Percentiles rank a stretch among this genome's conserved stretches.
Conservation (phyloP, 2,113 vertebrate species). For the Podilymbus podiceps region DNA sequence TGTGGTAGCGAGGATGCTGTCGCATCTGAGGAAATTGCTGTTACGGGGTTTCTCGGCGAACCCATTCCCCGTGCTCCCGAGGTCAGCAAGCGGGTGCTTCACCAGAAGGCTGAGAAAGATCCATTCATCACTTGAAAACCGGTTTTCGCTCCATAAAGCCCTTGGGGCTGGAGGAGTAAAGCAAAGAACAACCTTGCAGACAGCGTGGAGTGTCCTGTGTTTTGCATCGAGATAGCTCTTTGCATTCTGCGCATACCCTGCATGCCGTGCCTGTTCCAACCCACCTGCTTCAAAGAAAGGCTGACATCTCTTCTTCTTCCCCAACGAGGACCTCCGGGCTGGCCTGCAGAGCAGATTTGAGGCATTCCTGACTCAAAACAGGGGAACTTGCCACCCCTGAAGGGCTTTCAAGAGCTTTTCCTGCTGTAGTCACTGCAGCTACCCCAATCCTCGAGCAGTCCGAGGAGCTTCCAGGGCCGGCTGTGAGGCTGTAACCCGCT, state of each 20-base stretch:
- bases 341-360: fast-evolving
- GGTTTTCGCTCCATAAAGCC: not conserved
- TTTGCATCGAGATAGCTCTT: not conserved
- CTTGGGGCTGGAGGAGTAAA: not conserved
- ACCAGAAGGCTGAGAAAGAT: not conserved
- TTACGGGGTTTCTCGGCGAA: not conserved
- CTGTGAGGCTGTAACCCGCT: not conserved
- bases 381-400: not conserved
- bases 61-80: not conserved
- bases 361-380: not conserved
- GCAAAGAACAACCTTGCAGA: fast-evolving
- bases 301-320: not conserved
- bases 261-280: not conserved
- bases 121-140: not conserved
- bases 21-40: fast-evolving
- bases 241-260: not conserved
- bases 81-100: fast-evolving
- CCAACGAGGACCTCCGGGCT: fast-evolving
- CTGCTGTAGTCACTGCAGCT: not conserved
- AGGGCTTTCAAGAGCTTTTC: not conserved
- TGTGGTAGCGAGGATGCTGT: not conserved
- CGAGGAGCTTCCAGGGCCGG: not conserved
- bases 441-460: fast-evolving
- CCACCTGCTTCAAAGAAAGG: not conserved
- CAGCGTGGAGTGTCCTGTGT: not conserved